phyloP scores from a whole-genome alignment of 2,113 vertebrate species.

The Craseonycteris thonglongyai region DNA sequence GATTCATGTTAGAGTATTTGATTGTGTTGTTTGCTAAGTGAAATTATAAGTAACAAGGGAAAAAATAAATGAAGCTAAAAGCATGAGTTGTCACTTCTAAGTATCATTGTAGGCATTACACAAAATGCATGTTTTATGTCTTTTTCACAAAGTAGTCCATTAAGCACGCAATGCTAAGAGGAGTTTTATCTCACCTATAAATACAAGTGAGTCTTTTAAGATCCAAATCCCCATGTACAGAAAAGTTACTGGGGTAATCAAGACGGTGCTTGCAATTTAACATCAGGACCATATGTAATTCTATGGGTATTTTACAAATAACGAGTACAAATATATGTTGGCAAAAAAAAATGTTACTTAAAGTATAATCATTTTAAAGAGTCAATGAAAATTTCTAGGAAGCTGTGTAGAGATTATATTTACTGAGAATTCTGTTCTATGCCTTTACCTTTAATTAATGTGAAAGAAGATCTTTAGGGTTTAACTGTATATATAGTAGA shows the following conservation, averaged over 20 bases:
- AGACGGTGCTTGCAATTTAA: constrained; percentile 71
- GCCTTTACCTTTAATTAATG: background rate
- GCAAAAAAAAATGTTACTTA: constrained; percentile 58
- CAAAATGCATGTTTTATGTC: constrained; percentile 57
- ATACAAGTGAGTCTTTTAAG: constrained; percentile 71
- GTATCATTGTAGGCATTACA: constrained; percentile 33
- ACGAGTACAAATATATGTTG: constrained; percentile 73
- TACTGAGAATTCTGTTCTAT: background rate
- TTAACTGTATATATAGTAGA: background rate
- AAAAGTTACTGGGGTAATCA: constrained; percentile 77
- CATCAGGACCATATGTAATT: constrained; percentile 72
- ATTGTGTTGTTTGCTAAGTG: constrained; percentile 48
- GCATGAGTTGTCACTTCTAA: constrained; percentile 54
- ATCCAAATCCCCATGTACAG: constrained; percentile 64
- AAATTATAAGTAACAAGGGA: constrained; percentile 36
- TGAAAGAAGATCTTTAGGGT: background rate
- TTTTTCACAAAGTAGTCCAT: constrained; percentile 72
- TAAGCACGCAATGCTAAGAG: constrained; percentile 66
- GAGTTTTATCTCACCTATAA: constrained; percentile 78
- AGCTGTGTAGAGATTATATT: background rate
- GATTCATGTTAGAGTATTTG: constrained; percentile 1
- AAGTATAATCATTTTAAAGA: constrained; percentile 53
- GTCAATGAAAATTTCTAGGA: constrained; percentile 17
- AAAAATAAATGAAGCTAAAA: constrained; percentile 62
- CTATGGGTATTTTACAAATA: constrained; percentile 77